Evolutionary conservation across 1,140 invertebrate species (phyloP).

Genomic region (Harlomillsia oculata): DNA sequence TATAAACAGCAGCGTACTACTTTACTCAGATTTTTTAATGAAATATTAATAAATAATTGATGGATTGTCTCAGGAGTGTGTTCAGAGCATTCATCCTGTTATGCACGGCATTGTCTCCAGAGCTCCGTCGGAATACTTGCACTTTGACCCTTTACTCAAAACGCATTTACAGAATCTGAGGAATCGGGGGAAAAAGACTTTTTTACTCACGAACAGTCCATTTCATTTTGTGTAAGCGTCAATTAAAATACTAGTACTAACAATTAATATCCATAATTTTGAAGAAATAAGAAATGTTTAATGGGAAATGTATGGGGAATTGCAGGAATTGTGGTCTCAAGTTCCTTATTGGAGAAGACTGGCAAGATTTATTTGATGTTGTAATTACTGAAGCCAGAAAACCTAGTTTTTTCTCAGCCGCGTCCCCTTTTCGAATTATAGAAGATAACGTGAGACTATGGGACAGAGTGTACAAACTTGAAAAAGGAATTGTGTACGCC

Average conservation of each 20-base stretch:
- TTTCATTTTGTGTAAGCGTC: conserved; percentile 93
- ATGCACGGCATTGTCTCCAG: conserved; percentile 79
- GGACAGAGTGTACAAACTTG: conserved; percentile 75
- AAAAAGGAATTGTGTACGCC: conserved; percentile 84
- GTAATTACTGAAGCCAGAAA: conserved; percentile 84
- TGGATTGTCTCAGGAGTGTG: conserved; percentile 61
- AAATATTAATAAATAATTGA: conserved; percentile 4
- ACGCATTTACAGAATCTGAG: conserved; percentile 66
- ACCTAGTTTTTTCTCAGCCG: conserved; percentile 82
- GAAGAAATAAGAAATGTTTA: neutral
- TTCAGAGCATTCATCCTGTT: conserved; percentile 77
- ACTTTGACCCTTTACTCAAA: conserved; percentile 62
- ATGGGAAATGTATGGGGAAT: conserved; percentile 24
- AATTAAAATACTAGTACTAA: neutral
- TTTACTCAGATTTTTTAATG: conserved; percentile 4
- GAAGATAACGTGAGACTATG: conserved; percentile 74
- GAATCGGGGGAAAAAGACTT: conserved; percentile 73
- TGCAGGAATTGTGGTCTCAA: conserved; percentile 82
- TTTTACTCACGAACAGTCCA: conserved; percentile 93
- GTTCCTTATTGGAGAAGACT: conserved; percentile 75
- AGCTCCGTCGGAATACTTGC: conserved; percentile 68
- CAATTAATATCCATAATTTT: neutral
- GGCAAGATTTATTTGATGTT: conserved; percentile 86
- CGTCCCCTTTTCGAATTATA: conserved; percentile 78
- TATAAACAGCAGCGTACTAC: neutral